A percentile compares a stretch with the other conserved stretches of the same genome.
Evolutionary conservation across 2,888 invertebrate species (phyloP).

Genomic region (Mimachlamys varia): DNA sequence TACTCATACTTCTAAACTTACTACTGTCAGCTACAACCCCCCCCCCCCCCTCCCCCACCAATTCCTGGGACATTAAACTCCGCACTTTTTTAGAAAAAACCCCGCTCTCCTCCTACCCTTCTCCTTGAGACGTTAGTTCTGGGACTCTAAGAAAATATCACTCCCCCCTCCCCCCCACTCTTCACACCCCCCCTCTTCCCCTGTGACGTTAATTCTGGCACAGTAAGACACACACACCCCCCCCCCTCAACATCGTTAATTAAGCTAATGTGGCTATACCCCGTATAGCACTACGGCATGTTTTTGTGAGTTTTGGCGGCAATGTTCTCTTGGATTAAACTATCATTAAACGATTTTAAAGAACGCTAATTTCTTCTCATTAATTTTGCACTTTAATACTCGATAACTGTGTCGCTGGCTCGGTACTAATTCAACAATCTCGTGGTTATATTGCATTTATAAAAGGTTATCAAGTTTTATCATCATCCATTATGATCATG

Average conservation of each 20-base stretch:
- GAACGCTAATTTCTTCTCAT: neutral
- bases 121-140: too few relatives aligned
- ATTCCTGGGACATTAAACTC: too few relatives aligned
- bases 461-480: neutral
- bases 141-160: too few relatives aligned
- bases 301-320: neutral
- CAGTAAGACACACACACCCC: neutral
- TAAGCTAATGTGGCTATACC: too few relatives aligned
- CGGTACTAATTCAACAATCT: neutral
- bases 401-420: neutral
- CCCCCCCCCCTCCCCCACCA: too few relatives aligned
- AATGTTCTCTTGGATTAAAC: neutral
- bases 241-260: neutral
- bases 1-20: too few relatives aligned
- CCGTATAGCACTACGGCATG: neutral
- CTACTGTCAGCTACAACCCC: too few relatives aligned
- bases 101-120: too few relatives aligned
- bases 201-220: too few relatives aligned
- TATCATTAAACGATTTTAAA: neutral
- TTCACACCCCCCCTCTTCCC: neutral
- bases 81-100: too few relatives aligned
- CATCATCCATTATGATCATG: neutral
- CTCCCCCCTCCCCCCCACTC: neutral
- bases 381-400: neutral
- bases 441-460: neutral